phyloP scores from a whole-genome alignment of 2,797 vertebrate genomes.

The Diglossa cyanea region DNA sequence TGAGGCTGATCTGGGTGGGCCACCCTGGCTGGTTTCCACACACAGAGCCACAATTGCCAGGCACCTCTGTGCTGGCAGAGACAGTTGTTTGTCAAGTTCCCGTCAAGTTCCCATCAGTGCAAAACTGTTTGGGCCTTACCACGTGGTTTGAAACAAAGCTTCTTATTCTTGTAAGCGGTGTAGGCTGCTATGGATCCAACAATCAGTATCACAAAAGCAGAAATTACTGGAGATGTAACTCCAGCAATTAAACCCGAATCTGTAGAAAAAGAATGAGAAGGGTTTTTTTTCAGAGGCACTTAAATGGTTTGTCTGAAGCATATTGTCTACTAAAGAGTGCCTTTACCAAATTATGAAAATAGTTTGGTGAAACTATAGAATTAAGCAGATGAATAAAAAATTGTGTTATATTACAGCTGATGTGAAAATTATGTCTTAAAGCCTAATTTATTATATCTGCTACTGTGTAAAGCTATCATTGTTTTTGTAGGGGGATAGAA shows the following conservation, averaged over 20 bases:
- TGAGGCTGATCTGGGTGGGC: neutral
- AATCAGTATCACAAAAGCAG: conserved; percentile 58
- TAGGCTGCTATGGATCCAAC: conserved; percentile 58
- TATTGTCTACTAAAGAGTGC: neutral
- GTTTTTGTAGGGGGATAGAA: neutral
- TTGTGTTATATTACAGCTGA: neutral
- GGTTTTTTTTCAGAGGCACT: neutral
- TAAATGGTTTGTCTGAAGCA: neutral
- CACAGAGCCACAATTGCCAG: neutral
- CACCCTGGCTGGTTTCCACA: neutral
- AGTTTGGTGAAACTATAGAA: neutral
- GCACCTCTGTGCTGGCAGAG: neutral
- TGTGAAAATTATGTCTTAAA: neutral
- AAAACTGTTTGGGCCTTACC: conserved; percentile 17
- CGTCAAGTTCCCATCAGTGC: neutral
- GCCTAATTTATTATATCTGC: neutral
- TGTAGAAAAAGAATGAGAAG: neutral
- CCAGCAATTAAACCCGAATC: conserved; percentile 64
- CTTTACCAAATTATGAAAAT: neutral
- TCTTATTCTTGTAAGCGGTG: conserved; percentile 35
- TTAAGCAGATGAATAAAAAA: neutral
- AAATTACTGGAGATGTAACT: conserved; percentile 71
- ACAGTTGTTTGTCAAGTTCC: neutral
- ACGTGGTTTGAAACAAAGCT: conserved; percentile 42
- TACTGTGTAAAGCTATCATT: neutral